Base-by-base conservation (phyloP, 2,888 invertebrate species). In the Agrypnus murinus region DNA sequence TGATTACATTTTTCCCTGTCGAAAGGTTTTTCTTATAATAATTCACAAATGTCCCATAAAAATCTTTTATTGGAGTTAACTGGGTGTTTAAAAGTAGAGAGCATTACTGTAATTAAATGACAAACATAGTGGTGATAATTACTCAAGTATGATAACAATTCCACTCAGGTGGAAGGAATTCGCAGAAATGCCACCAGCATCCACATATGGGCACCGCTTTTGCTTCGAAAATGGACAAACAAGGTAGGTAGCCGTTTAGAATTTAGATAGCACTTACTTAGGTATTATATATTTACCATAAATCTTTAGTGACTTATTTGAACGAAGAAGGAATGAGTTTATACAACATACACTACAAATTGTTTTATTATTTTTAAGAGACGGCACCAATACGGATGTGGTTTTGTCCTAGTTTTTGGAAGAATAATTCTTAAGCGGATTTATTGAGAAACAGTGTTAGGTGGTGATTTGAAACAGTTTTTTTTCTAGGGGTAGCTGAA, bases 141-240 rank as follows among this genome's bases (percentile, higher is more conserved):
- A 76, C 72, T 65, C 50, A 66, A 69, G 74, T 72, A 74, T 76
- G 73, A 75, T 75, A 75, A 69, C 76, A 81, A 82, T 82, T 81
- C 81, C 77, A 76, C 80, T 80, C 82, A 81, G 80, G 80, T 82
- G 81, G 81, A 81, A 79, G 81, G 79, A 79, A 79, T 82, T 80
- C 81, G 78, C 63, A 77, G 83, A 82, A 82, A 75, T 75, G 78
- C 78, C 70, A 75, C 75, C 65, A 71, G 73, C 67, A 70, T 74
- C 79, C 79, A 71, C 78, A 82, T 81, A 82, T 81, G 81, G 81
- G 74, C 76, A 79, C 76, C 77, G 79, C 77, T 76, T 69, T 71
- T 70, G 73, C 69, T 68, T 77, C 79, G 72, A 74, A 78, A 80
- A 80, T 80, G 80, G 81, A 75, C 75, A 79, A 80, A 80, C 78